Conservation (phyloP, 2,797 vertebrate genomes). For the Lacerta bilineata region DNA sequence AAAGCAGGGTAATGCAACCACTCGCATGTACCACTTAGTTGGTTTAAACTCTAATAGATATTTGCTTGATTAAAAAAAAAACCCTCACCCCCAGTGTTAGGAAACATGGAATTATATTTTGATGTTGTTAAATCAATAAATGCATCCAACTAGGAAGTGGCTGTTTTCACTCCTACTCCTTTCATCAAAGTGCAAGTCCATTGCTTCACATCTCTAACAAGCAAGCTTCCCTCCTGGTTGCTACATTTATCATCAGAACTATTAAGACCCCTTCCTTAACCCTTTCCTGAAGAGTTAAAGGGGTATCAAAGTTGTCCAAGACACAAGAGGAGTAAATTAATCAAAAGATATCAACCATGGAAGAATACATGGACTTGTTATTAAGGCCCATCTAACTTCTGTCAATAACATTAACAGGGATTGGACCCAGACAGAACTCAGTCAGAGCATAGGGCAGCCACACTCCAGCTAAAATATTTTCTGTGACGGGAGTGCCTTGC, state of each 20-base stretch:
- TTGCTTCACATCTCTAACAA: background rate
- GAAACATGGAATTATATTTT: background rate
- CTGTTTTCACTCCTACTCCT: background rate
- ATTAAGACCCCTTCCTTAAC: background rate
- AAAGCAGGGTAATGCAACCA: background rate
- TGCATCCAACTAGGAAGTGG: background rate
- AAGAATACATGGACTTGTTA: background rate
- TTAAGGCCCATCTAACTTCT: background rate
- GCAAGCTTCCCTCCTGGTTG: background rate
- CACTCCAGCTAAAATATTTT: background rate
- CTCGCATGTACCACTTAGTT: background rate
- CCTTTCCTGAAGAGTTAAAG: background rate
- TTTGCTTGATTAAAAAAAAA: background rate
- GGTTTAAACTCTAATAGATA: background rate
- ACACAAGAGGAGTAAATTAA: background rate
- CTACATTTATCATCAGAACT: background rate
- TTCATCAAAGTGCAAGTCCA: background rate
- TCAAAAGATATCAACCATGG: background rate
- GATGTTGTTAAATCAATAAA: slow-evolving; percentile 1
- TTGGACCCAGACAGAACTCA: background rate
- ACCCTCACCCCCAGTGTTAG: background rate
- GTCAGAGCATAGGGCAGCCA: background rate
- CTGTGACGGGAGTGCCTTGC: background rate
- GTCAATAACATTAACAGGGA: background rate
- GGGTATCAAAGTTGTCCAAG: background rate